Evolutionary conservation across 2,888 invertebrate species (phyloP), one percentile per base, ranked within the genome.

Genomic region (Candidula unifasciata): DNA sequence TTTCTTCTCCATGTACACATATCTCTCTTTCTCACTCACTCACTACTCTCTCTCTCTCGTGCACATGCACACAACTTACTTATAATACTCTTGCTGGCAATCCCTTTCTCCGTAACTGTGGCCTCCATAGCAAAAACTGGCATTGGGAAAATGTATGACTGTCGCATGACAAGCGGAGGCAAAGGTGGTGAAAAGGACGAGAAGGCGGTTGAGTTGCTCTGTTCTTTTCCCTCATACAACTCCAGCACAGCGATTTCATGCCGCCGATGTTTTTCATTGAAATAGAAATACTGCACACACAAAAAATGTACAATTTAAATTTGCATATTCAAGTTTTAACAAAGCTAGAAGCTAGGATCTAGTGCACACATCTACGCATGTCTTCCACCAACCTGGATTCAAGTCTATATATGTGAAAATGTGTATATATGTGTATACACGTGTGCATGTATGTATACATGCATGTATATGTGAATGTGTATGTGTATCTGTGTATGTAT

Each of bases 171-270:
- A 86, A 96, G 95, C 27, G 93, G 93, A 81, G 91, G 90, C 10
- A 89, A 97, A 80, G 95, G 95, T 10, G 96, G 95, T 84, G 96
- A 95, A 90, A 97, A 95, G 18, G 99, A 98, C 89, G 97, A 97
- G 95, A 98, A 98, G 66, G 96, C 96, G 93, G 92, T 92, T 85
- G 96, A 96, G 91, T 97, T 97, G 86, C 96, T 95, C 94, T 97
- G 96, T 88, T 96, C 95, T 90, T 96, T 96, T 69, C 99, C 99
- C 94, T 99, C 99, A 94, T 98, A 99, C 87, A 99, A 94, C 95
- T 99, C 99, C 90, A 99, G 95, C 0, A 98, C 96, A 0, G 97
- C 97, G 84, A 99, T 95, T 95, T 99, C 99, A 24, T 96, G 96
- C 81, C 99, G 96, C 64, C 99, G 95, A 89, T 96, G 96, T 94